These are phyloP conservation scores for Amiota minor DNA, from an alignment of 2,888 invertebrate species.

Conservation along the genomic window DNA sequence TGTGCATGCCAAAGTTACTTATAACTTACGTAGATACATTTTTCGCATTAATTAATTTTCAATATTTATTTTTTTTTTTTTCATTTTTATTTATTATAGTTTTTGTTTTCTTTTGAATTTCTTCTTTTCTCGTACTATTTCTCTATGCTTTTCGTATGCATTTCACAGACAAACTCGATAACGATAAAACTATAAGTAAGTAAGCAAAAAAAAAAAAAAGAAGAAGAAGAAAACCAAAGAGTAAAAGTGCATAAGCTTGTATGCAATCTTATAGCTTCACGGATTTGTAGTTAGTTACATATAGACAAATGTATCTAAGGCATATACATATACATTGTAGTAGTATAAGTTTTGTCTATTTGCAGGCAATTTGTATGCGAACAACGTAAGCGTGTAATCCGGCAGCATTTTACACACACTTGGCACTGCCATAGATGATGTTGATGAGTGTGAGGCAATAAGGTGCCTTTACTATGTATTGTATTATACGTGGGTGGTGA, in stretches of 20 bases:
- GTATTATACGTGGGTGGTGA: neutral
- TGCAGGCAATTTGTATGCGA: slow-evolving; percentile 63
- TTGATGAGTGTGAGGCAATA: neutral
- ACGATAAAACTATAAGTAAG: neutral
- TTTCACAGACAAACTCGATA: slow-evolving; percentile 11
- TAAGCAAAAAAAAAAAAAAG: no score
- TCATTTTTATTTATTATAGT: no score
- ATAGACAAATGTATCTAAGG: slow-evolving; percentile 18
- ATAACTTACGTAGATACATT: no score
- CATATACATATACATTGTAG: no score
- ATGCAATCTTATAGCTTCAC: slow-evolving; percentile 3
- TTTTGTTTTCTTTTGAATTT: no score
- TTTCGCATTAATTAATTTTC: no score
- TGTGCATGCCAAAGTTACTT: no score
- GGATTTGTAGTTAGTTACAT: slow-evolving; percentile 28
- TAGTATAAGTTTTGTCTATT: slow-evolving; percentile 36
- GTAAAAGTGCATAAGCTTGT: no score
- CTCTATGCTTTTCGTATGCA: slow-evolving; percentile 3
- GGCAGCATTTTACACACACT: slow-evolving; percentile 55
- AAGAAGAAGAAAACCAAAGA: no score
- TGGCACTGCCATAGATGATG: neutral
- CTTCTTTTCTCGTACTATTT: no score
- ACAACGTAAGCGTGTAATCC: slow-evolving; percentile 65
- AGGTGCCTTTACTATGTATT: neutral
- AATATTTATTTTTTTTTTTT: no score